phyloP scores from a whole-genome alignment of 2,888 invertebrate species.

The Stomorhina lunata region DNA sequence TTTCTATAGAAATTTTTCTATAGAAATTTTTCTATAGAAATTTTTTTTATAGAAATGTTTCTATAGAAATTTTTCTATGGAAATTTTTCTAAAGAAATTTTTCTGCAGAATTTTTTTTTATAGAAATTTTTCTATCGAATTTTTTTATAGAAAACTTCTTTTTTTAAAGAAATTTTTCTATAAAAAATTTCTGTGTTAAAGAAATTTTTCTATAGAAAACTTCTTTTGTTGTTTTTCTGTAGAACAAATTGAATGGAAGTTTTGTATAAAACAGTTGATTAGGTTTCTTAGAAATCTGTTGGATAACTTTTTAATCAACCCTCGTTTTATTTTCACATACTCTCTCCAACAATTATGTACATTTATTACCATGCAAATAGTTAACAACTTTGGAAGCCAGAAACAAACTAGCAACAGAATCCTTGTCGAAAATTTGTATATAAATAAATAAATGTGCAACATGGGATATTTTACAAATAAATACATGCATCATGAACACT shows the following conservation, averaged over 20 bases:
- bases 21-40: no score
- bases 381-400: constrained; percentile 31
- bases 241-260: not conserved
- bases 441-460: constrained; percentile 51
- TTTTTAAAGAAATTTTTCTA: no score
- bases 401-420: constrained; percentile 50
- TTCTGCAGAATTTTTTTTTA: no score
- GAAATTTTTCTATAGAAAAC: no score
- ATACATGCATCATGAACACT: not conserved
- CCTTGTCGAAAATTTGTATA: constrained; percentile 29
- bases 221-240: no score
- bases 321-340: not conserved
- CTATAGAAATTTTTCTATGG: no score
- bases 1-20: no score
- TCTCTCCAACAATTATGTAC: not conserved
- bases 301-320: not conserved
- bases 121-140: no score
- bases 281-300: not conserved
- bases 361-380: constrained; percentile 32
- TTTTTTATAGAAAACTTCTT: no score
- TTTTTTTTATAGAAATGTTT: no score
- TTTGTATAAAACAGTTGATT: not conserved
- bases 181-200: no score
- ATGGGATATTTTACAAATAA: constrained; percentile 26
- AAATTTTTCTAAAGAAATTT: no score